Percentiles rank a stretch among this genome's conserved stretches.
These are phyloP conservation scores for Oxyura jamaicensis DNA, from an alignment of 2,113 vertebrate species.

Conservation along the genomic window DNA sequence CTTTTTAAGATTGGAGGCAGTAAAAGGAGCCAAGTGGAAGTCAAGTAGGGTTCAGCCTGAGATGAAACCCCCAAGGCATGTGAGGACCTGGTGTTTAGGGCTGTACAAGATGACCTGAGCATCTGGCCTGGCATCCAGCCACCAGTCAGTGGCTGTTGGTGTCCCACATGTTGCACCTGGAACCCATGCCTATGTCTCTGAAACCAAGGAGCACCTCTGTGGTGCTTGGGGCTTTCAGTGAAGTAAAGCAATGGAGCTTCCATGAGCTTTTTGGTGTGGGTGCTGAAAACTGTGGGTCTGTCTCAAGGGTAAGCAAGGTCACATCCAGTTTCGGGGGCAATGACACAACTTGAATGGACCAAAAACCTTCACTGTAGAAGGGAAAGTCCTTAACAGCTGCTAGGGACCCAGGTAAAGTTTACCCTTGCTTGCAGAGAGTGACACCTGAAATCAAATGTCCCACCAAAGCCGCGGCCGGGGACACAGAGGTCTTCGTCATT, in stretches of 20 bases:
- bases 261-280: background rate
- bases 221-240: background rate
- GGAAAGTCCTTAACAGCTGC: background rate
- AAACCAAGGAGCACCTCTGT: background rate
- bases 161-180: background rate
- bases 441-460: background rate
- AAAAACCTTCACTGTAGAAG: background rate
- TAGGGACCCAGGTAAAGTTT: background rate
- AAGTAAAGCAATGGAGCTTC: background rate
- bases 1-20: background rate
- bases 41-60: fast-evolving
- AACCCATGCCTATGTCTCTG: background rate
- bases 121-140: background rate
- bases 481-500: background rate
- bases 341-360: background rate
- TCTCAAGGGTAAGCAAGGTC: background rate
- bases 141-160: background rate
- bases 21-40: background rate
- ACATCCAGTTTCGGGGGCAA: background rate
- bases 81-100: background rate
- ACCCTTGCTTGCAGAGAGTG: background rate
- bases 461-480: background rate
- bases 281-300: background rate
- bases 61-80: background rate
- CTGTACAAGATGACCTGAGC: background rate